Conservation (phyloP, 2,888 invertebrate genomes). For the Dasysyrphus albostriatus region DNA sequence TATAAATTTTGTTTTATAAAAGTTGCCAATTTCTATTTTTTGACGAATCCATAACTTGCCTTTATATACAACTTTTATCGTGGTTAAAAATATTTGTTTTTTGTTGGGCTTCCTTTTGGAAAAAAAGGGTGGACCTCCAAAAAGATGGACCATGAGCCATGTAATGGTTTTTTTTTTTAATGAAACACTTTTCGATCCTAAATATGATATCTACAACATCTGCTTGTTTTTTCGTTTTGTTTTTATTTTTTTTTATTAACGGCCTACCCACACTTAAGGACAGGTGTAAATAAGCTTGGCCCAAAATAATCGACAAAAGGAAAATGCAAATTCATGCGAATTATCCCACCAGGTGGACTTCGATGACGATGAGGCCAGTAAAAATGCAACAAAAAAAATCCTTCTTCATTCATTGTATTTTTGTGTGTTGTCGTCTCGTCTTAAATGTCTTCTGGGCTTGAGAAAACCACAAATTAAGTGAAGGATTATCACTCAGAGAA, state of each 20-base stretch:
- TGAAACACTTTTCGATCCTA: conserved; percentile 56
- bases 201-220: conserved; percentile 69
- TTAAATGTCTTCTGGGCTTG: background rate
- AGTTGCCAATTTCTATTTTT: too few species aligned
- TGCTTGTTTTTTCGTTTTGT: conserved; percentile 50
- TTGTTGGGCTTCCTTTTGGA: conserved; percentile 1
- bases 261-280: conserved; percentile 61
- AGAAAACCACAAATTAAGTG: conserved; percentile 34
- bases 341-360: conserved; percentile 68
- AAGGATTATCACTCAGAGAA: conserved; percentile 62
- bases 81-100: background rate
- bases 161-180: conserved; percentile 32
- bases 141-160: conserved; percentile 40
- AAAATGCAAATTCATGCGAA: conserved; percentile 74
- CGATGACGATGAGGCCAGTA: background rate
- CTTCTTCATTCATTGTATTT: background rate
- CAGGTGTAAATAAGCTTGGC: conserved; percentile 53
- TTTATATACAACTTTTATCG: background rate
- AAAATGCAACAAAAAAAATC: conserved; percentile 14
- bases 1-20: too few species aligned
- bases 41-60: background rate
- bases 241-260: conserved; percentile 22
- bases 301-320: conserved; percentile 31
- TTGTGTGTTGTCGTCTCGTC: background rate
- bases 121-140: conserved; percentile 36